Evolutionary conservation across 2,797 vertebrate species (phyloP).

Genomic region (Syngnathus rostellatus): DNA sequence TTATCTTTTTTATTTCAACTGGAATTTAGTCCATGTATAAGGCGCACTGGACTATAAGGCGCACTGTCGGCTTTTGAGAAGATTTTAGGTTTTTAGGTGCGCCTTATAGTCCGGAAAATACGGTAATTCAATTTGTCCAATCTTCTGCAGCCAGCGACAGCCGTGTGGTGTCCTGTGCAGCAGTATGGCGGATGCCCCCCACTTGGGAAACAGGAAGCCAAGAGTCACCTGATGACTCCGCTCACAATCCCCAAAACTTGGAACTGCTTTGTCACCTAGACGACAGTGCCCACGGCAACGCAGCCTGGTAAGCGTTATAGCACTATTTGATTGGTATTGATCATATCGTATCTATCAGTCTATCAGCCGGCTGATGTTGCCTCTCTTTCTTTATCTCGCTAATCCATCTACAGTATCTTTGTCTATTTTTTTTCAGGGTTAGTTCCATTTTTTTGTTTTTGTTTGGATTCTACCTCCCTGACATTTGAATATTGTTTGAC

Average conservation of each 20-base stretch:
- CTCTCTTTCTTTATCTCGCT: too few species aligned
- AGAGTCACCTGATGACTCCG: conserved; percentile 92
- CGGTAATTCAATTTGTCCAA: conserved; percentile 37
- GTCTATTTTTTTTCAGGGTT: too few species aligned
- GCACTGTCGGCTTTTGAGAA: too few species aligned
- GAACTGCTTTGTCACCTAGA: conserved; percentile 98
- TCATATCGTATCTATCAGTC: too few species aligned
- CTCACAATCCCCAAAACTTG: conserved; percentile 90
- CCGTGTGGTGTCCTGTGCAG: conserved; percentile 84
- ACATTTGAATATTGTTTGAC: conserved; percentile 29
- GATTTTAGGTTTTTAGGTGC: too few species aligned
- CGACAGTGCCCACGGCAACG: conserved; percentile 79
- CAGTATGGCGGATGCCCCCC: conserved; percentile 93
- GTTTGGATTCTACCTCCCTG: background rate
- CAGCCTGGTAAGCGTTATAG: conserved; percentile 80
- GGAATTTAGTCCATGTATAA: too few species aligned
- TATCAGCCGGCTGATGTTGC: too few species aligned
- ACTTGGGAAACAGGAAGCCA: conserved; percentile 90
- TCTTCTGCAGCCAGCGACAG: conserved; percentile 87
- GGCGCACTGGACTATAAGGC: too few species aligned
- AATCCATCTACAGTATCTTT: too few species aligned
- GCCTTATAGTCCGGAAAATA: too few species aligned
- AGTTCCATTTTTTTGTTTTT: background rate
- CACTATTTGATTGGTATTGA: background rate
- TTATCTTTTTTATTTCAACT: too few species aligned